A percentile compares a stretch with the other conserved stretches of the same genome.
Conservation (phyloP, 2,113 vertebrate species). For the Corythornis vintsioides region DNA sequence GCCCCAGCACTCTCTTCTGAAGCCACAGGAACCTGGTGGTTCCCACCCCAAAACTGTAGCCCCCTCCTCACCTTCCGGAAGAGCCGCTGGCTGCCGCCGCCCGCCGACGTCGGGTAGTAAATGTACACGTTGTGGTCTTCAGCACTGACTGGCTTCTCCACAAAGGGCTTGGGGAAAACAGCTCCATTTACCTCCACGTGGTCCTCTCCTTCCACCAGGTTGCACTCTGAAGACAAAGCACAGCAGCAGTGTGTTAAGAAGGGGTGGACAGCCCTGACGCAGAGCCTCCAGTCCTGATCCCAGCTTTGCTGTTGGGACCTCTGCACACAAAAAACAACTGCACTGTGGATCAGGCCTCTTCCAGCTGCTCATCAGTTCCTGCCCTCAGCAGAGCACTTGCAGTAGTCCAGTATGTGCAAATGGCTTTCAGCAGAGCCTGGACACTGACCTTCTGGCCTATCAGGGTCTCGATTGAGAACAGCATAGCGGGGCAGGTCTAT, state of each 20-base stretch:
- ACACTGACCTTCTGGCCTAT: slow-evolving; percentile 90
- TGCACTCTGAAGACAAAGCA: slow-evolving; percentile 84
- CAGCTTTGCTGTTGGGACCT: not conserved
- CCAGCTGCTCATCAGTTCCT: not conserved
- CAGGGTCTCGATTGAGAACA: slow-evolving; percentile 95
- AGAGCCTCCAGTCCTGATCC: not conserved
- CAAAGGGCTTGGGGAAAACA: slow-evolving; percentile 96
- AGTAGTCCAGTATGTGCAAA: not conserved
- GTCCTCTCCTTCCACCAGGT: slow-evolving; percentile 93
- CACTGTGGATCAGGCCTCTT: not conserved
- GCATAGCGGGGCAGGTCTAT: slow-evolving; percentile 96
- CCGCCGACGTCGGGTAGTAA: slow-evolving; percentile 97
- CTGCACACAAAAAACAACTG: not conserved
- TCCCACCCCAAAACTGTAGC: not conserved
- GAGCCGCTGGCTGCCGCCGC: slow-evolving; percentile 96
- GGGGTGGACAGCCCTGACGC: not conserved
- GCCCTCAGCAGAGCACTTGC: not conserved
- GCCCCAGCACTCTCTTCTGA: not conserved
- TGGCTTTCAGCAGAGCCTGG: not conserved
- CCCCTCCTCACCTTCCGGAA: slow-evolving; percentile 92
- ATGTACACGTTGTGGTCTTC: slow-evolving; percentile 99
- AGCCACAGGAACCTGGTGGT: not conserved
- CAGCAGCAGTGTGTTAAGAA: not conserved
- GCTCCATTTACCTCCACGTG: slow-evolving; percentile 97
- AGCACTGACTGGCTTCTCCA: slow-evolving; percentile 97